A percentile compares a stretch with the other conserved stretches of the same genome.
These are phyloP conservation scores for Prorops nasuta DNA, from an alignment of 1,140 invertebrate species.

Conservation along the genomic window DNA sequence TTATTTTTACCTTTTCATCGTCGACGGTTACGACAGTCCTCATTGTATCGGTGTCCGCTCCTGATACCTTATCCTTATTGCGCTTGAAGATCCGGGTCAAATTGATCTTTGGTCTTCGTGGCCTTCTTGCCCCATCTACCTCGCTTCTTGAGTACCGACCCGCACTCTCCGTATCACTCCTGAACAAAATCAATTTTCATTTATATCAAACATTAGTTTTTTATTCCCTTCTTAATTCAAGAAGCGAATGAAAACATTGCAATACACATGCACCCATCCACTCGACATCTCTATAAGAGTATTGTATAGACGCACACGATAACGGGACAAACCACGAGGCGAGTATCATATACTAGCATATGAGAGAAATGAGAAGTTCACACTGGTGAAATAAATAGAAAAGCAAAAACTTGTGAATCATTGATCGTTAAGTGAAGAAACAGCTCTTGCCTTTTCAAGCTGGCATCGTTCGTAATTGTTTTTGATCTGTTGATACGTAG, in stretches of 20 bases:
- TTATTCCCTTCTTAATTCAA: too few species aligned
- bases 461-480: conserved; percentile 36
- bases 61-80: conserved; percentile 54
- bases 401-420: too few species aligned
- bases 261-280: too few species aligned
- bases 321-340: too few species aligned
- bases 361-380: too few species aligned
- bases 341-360: too few species aligned
- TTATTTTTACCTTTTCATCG: conserved; percentile 49
- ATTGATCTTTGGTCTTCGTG: conserved; percentile 36
- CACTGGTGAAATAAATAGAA: too few species aligned
- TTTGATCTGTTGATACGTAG: conserved; percentile 52
- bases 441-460: conserved; percentile 49
- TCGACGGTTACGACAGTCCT: conserved; percentile 51
- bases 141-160: conserved; percentile 52
- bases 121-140: conserved; percentile 39
- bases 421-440: too few species aligned
- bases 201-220: too few species aligned
- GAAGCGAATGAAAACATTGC: too few species aligned
- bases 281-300: too few species aligned
- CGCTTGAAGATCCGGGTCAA: conserved; percentile 47
- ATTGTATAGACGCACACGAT: too few species aligned
- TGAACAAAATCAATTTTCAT: conserved; percentile 1
- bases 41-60: conserved; percentile 51
- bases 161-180: conserved; percentile 56